Evolutionary conservation across 2,888 invertebrate species (phyloP).

Genomic region (Habroteleia sp.): DNA sequence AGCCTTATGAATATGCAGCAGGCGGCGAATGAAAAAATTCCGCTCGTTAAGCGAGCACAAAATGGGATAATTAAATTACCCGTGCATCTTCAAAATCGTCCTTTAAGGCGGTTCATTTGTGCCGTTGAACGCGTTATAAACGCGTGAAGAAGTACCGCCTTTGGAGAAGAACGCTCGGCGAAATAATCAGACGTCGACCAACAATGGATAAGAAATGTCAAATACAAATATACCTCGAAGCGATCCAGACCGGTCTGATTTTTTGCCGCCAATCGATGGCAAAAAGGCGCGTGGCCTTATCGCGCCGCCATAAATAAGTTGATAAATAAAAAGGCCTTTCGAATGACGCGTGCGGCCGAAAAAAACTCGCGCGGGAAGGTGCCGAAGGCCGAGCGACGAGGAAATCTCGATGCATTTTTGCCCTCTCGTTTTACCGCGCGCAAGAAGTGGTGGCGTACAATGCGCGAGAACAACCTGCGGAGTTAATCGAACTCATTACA

Average conservation of each 20-base stretch:
- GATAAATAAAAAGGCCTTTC: not conserved
- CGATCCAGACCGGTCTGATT: not conserved
- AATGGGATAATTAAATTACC: no score
- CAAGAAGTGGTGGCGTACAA: constrained; percentile 18
- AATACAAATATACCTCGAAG: constrained; percentile 6
- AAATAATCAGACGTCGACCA: no score
- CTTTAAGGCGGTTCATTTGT: no score
- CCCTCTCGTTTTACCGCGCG: constrained; percentile 11
- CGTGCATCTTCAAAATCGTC: no score
- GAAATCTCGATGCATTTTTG: constrained; percentile 18
- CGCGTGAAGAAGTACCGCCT: no score
- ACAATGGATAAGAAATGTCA: constrained; percentile 2
- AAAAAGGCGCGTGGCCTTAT: constrained; percentile 1
- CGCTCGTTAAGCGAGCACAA: no score
- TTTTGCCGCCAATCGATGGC: not conserved
- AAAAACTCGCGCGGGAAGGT: constrained; percentile 5
- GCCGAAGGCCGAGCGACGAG: constrained; percentile 5
- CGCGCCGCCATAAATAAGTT: constrained; percentile 1
- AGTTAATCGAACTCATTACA: constrained; percentile 46
- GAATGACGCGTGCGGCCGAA: not conserved
- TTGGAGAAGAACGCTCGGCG: no score
- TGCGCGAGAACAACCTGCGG: constrained; percentile 29
- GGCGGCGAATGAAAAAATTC: constrained; percentile 5
- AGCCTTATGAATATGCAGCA: constrained; percentile 33
- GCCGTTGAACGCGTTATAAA: no score